Base-by-base conservation (phyloP, 2,888 invertebrate species). In the Kuschelorhynchus macadamiae region DNA sequence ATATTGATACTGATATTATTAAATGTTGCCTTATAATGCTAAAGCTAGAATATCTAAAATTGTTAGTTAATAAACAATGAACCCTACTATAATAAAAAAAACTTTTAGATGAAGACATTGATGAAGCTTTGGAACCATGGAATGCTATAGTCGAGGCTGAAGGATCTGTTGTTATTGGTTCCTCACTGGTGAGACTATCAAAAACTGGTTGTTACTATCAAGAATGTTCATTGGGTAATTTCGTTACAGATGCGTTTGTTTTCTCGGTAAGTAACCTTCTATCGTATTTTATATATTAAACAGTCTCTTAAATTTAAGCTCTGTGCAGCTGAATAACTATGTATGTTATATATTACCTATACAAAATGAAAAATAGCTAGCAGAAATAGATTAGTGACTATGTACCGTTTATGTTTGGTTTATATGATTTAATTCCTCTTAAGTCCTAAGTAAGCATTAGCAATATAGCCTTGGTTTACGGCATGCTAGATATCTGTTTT, bases 191-290 rank as follows among this genome's bases (percentile, higher is more conserved):
- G 1, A 52, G 60, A 11, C 79, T 94, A 33, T 84, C 87, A 1
- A 86, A 85, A 33, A 77, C 80, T 1, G 93, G 93, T 74, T 78
- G 87, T 0, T 82, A 72, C 33, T 49, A 83, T 8, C 77, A 76
- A 0, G 94, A 94, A 81, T 94, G 94, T 76, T 91, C 90, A 76
- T 81, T 94, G 49, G 94, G 93, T 20, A 90, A 88, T 79, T 88
- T 92, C 20, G 85, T 92, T 53, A 87, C 91, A 30, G 93, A 94
- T 72, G 89, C 93, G 0, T 89, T 90, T 83, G 84, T 92, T 69
- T 84, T 90, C 77, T 78, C 86, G 61, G 92, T 91, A 81, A 83
- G 87, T 73, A 36, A 17, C 7, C 2, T 18, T 33, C 7, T 18
- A 9, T 4, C 0, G 1, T 16, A 36, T n/a, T 36, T 36, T 18